Conservation (phyloP, 1,140 invertebrate species). For the Aplysia californica region DNA sequence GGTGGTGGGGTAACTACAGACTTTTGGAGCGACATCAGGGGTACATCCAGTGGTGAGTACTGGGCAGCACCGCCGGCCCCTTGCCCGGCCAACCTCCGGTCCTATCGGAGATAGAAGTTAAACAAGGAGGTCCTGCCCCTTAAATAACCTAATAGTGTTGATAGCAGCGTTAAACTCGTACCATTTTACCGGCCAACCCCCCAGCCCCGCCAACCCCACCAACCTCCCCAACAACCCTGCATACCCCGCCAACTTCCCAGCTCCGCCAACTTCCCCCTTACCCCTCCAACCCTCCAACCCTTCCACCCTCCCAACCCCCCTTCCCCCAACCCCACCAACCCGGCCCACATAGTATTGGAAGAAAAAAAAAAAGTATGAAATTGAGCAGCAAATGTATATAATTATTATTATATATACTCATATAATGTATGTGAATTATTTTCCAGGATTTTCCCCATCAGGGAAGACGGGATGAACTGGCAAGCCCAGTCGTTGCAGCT, state of each 20-base stretch:
- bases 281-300: too few relatives aligned
- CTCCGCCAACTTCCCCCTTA: not conserved
- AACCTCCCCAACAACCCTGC: not conserved
- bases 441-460: constrained; percentile 62
- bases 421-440: too few relatives aligned
- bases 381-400: too few relatives aligned
- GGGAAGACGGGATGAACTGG: constrained; percentile 61
- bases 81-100: not conserved
- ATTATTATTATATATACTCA: too few relatives aligned
- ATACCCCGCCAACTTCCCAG: not conserved
- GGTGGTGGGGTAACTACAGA: constrained; percentile 59
- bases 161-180: too few relatives aligned
- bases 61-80: not conserved
- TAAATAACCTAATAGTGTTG: too few relatives aligned
- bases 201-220: too few relatives aligned
- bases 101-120: not conserved
- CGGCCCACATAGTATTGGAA: too few relatives aligned
- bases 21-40: constrained; percentile 61
- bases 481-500: constrained; percentile 58
- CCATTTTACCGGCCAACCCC: not conserved
- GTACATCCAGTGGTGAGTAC: constrained; percentile 62
- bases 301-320: too few relatives aligned
- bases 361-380: too few relatives aligned
- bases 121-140: too few relatives aligned
- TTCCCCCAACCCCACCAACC: too few relatives aligned